A percentile compares a stretch with the other conserved stretches of the same genome.
phyloP scores from a whole-genome alignment of 2,797 vertebrate genomes.

The Enteromius fasciolatus region DNA sequence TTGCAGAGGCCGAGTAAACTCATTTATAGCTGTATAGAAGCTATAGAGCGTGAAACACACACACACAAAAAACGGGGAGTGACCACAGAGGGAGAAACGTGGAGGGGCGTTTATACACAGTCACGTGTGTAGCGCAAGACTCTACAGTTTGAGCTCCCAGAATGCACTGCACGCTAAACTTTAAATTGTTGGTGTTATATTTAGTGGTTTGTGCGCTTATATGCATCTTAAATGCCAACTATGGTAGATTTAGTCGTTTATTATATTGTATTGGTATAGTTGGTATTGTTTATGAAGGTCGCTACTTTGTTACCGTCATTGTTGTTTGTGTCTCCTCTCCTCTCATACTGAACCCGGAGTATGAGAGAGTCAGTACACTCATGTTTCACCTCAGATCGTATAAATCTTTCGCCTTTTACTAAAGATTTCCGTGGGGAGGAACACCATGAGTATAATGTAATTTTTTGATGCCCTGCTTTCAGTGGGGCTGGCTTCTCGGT shows the following conservation, averaged over 20 bases:
- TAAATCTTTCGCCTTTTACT: slow-evolving; percentile 60
- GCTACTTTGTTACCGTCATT: neutral
- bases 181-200: neutral
- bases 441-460: neutral
- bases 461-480: neutral
- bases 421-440: slow-evolving; percentile 55
- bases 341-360: neutral
- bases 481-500: neutral
- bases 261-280: neutral
- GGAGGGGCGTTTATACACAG: neutral
- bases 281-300: neutral
- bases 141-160: neutral
- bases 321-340: neutral
- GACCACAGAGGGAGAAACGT: neutral
- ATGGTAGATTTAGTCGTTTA: neutral
- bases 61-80: neutral
- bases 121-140: neutral
- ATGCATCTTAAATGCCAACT: neutral
- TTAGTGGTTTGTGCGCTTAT: neutral
- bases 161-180: slow-evolving; percentile 8
- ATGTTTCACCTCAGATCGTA: slow-evolving; percentile 47
- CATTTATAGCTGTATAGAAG: neutral
- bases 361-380: neutral
- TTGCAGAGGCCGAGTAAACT: neutral
- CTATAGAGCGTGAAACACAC: neutral